These are phyloP conservation scores for Grapholita molesta DNA, from an alignment of 1,140 invertebrate species.

Conservation along the genomic window DNA sequence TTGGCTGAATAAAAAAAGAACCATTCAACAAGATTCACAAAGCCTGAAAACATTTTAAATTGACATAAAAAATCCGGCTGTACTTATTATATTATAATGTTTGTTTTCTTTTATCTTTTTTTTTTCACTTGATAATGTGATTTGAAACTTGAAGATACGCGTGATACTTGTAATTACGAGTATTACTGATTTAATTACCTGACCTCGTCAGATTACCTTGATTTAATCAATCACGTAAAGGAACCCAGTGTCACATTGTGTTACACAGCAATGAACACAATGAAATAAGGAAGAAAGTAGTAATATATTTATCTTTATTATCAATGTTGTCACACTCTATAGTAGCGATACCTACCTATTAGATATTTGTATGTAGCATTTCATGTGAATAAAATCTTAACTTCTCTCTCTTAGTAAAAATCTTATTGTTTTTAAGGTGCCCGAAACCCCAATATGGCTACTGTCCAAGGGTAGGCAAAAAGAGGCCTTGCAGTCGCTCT, in stretches of 20 bases:
- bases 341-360: no score
- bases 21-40: no score
- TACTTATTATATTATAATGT: no score
- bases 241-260: neutral
- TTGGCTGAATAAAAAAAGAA: no score
- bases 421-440: slow-evolving; percentile 69
- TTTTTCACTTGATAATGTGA: neutral
- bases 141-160: neutral
- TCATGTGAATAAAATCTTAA: no score
- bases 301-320: neutral
- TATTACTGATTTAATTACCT: neutral
- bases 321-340: no score
- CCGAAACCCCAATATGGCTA: slow-evolving; percentile 85
- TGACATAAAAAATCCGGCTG: no score
- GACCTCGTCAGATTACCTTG: neutral
- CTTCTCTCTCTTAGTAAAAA: neutral
- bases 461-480: slow-evolving; percentile 77
- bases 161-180: neutral
- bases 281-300: neutral
- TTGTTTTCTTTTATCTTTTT: no score
- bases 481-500: slow-evolving; percentile 74
- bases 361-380: no score
- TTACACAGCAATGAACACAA: neutral
- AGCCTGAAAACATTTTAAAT: no score
- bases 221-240: neutral